Evolutionary conservation across 2,888 invertebrate genomes (phyloP).

Genomic region (Hedychridium roseum): DNA sequence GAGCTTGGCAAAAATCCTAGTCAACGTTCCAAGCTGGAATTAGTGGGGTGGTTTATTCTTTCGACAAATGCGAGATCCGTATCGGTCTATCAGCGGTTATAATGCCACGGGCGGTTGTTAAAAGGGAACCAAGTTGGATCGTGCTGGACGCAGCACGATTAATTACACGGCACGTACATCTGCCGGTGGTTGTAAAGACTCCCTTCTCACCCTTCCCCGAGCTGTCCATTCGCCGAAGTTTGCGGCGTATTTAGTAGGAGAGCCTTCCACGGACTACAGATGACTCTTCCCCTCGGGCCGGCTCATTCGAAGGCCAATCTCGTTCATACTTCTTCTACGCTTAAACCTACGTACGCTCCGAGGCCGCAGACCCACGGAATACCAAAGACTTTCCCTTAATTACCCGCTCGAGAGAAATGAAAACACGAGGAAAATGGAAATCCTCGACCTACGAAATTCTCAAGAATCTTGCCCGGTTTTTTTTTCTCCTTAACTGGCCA

Average conservation of each 20-base stretch:
- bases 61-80: too few species aligned
- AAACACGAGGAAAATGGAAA: slow-evolving; percentile 48
- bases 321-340: slow-evolving; percentile 33
- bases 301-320: slow-evolving; percentile 53
- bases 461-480: too few species aligned
- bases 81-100: too few species aligned
- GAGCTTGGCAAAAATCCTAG: too few species aligned
- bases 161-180: slow-evolving; percentile 51
- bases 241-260: slow-evolving; percentile 52
- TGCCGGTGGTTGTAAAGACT: too few species aligned
- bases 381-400: slow-evolving; percentile 41
- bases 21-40: too few species aligned
- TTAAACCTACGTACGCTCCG: neutral
- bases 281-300: slow-evolving; percentile 45
- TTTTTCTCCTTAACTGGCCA: too few species aligned
- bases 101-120: neutral
- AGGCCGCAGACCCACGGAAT: too few species aligned
- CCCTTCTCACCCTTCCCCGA: too few species aligned
- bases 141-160: slow-evolving; percentile 50
- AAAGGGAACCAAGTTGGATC: slow-evolving; percentile 1
- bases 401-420: slow-evolving; percentile 36
- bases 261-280: slow-evolving; percentile 47
- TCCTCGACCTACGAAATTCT: too few species aligned
- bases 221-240: slow-evolving; percentile 41
- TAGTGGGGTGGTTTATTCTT: too few species aligned